These are phyloP conservation scores for Enteromius argenteus DNA, from an alignment of 2,797 vertebrate genomes.

Conservation along the genomic window DNA sequence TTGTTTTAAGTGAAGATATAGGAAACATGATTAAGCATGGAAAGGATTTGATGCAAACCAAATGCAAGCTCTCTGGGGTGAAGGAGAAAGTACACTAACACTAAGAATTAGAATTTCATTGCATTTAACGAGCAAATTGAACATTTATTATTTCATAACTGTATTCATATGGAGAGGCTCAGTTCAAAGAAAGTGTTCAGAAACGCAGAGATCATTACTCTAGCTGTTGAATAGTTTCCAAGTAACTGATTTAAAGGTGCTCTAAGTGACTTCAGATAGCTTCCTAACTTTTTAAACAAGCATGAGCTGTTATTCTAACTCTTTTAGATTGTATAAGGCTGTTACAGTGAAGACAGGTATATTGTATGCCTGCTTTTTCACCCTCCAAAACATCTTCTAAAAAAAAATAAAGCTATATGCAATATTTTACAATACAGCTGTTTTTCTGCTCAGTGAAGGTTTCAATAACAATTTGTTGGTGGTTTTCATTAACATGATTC, in stretches of 20 bases:
- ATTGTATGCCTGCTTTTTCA: not conserved
- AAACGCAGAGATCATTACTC: not conserved
- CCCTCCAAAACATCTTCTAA: not conserved
- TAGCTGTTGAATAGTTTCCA: not conserved
- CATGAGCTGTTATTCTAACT: not conserved
- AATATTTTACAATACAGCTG: not conserved
- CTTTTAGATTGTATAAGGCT: not conserved
- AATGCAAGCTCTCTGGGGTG: conserved; percentile 37
- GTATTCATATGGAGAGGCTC: conserved; percentile 7
- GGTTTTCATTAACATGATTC: conserved; percentile 79
- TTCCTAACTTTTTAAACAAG: not conserved
- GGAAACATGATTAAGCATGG: conserved; percentile 40
- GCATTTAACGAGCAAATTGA: conserved; percentile 38
- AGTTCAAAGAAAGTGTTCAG: not conserved
- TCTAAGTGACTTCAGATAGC: not conserved
- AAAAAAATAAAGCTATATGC: too few species aligned
- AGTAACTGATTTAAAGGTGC: conserved; percentile 22
- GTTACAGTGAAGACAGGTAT: not conserved
- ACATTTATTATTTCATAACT: conserved; percentile 38
- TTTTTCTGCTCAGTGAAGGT: conserved; percentile 45
- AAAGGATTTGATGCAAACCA: conserved; percentile 42
- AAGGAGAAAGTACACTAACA: not conserved
- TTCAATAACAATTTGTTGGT: conserved; percentile 78
- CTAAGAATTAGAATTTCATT: conserved; percentile 39
- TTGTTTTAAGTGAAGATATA: conserved; percentile 51